A percentile compares a stretch with the other conserved stretches of the same genome.
Evolutionary conservation across 2,797 vertebrate species (phyloP).

Genomic region (Cryptoprocta ferox): DNA sequence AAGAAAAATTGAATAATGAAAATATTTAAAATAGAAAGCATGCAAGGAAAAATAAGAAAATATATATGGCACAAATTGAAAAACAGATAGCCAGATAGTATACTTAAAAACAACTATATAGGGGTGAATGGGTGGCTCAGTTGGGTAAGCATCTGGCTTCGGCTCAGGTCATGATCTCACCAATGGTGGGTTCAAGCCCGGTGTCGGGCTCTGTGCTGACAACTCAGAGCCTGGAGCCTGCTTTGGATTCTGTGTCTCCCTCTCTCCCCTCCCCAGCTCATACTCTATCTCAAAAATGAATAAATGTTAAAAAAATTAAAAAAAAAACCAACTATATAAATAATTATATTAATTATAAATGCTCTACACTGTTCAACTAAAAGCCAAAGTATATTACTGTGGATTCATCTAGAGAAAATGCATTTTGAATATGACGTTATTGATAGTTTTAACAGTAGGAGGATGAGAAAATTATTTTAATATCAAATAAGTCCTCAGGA

Average conservation of each 20-base stretch:
- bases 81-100: background rate
- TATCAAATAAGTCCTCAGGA: background rate
- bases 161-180: no score
- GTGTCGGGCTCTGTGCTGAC: no score
- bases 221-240: no score
- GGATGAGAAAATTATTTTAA: background rate
- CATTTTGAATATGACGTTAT: background rate
- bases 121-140: background rate
- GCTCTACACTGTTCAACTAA: background rate
- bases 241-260: no score
- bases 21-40: background rate
- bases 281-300: no score
- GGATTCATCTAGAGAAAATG: background rate
- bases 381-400: background rate
- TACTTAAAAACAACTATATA: background rate
- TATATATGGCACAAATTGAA: background rate
- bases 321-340: background rate
- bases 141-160: no score
- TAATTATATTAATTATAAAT: constrained; percentile 24
- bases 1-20: background rate
- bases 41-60: background rate
- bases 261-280: no score
- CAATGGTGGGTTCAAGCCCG: no score
- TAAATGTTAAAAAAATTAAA: no score
- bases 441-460: background rate